Evolutionary conservation across 2,113 vertebrate genomes (phyloP).

Genomic region (Ovibos moschatus): DNA sequence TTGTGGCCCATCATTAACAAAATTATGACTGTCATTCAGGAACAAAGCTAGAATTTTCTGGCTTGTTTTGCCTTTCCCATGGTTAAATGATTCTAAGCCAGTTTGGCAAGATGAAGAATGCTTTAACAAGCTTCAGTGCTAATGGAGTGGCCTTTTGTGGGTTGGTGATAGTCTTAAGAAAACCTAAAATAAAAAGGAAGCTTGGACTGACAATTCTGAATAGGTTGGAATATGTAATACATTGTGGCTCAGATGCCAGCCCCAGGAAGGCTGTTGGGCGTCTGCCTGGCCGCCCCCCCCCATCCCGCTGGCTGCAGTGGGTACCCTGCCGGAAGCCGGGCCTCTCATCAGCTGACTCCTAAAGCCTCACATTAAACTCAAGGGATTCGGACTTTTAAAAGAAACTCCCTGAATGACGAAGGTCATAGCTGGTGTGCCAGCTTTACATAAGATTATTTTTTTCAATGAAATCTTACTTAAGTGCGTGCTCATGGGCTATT

Average conservation of each 20-base stretch:
- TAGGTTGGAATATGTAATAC: not conserved
- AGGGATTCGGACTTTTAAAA: not conserved
- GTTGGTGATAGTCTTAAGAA: constrained; percentile 7
- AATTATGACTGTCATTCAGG: constrained; percentile 39
- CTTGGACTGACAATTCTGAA: constrained; percentile 11
- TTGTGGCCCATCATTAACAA: not conserved
- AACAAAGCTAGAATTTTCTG: constrained; percentile 17
- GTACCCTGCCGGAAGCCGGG: not conserved
- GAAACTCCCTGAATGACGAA: not conserved
- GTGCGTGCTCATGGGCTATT: accelerated
- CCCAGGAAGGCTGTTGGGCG: constrained; percentile 23
- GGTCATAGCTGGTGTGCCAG: no score
- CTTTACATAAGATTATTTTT: not conserved
- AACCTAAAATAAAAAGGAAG: not conserved
- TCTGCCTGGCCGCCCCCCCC: not conserved
- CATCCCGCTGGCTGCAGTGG: not conserved
- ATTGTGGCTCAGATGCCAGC: constrained; percentile 12
- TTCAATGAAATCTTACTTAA: not conserved
- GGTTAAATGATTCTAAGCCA: not conserved
- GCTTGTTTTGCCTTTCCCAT: constrained; percentile 27
- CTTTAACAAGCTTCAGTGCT: not conserved
- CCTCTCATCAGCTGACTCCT: not conserved
- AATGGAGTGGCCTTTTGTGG: not conserved
- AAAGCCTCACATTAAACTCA: not conserved
- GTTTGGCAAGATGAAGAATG: not conserved